Evolutionary conservation across 2,113 vertebrate genomes (phyloP), one percentile per base, ranked within the genome.

Genomic region (Scomber scombrus): DNA sequence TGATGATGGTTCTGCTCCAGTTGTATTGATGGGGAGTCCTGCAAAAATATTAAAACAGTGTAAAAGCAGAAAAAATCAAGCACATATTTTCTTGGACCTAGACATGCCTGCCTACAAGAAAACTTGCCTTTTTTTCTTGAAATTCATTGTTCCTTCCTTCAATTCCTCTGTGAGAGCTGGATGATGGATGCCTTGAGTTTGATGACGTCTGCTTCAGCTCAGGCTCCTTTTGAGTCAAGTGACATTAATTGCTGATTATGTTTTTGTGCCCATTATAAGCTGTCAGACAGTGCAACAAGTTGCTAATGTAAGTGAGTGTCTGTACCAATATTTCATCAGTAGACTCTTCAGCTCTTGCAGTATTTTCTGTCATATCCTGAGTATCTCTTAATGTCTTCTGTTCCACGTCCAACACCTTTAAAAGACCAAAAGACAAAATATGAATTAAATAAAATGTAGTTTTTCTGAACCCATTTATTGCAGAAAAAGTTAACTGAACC

Each of bases 251-350:
- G 7, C n/a, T 46, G 12, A 52, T 45, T 58, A 13, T 8, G 11
- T 46, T 45, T 68, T 49, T 19, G 4, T 43, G 19, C 60, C 55
- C 5, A 60, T n/a, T n/a, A 8, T 46, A 29, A 67, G 50, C 31
- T 23, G 5, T 2, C 19, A 5, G 5, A 14, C 26, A 55, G 43
- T 29, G 21, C 21, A 46, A 50, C 21, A 12, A 23, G 16, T 10
- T 58, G 54, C 10, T 4, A 2, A 16, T 52, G 23, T 78, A 73
- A 62, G 61, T 74, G 8, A 23, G 72, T 60, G 50, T 81, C 26
- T 51, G 14, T 81, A 90, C 90, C 91, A 26, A 62, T 57, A 11
- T 79, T 70, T 89, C 78, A 72, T 75, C 70, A 58, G 68, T 26
- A 43, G 80, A 68, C 26, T 63, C 60, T 19, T 81, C 64, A 23